Evolutionary conservation across 2,797 vertebrate genomes (phyloP).

Genomic region (Gallinago nigripennis): DNA sequence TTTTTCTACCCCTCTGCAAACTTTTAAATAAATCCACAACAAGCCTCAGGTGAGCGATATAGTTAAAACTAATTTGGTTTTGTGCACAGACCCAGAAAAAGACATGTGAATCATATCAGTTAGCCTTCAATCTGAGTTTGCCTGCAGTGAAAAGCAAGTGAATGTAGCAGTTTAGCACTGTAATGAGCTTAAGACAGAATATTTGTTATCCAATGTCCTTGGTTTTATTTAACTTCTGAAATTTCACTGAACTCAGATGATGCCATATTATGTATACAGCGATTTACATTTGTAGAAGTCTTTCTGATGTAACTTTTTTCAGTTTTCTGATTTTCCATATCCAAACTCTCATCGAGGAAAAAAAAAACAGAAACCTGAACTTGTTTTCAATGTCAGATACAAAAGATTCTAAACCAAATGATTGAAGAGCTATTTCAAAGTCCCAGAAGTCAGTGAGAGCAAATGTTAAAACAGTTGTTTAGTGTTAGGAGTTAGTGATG

Average conservation of each 20-base stretch:
- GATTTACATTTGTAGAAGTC: background rate
- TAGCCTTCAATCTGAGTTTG: background rate
- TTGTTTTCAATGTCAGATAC: background rate
- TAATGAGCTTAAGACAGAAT: background rate
- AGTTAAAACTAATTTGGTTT: background rate
- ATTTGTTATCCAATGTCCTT: background rate
- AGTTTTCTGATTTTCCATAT: background rate
- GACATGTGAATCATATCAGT: background rate
- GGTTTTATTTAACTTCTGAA: background rate
- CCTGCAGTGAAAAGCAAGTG: background rate
- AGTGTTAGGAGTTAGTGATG: background rate
- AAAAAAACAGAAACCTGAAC: background rate
- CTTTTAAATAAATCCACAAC: background rate
- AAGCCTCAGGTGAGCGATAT: background rate
- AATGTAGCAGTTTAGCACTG: background rate
- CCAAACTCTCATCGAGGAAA: background rate
- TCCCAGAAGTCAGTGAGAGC: background rate
- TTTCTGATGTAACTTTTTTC: accelerated
- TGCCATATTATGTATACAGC: background rate
- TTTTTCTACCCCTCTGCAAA: background rate
- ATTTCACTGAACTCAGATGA: background rate
- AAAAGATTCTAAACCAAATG: background rate
- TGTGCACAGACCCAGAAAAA: background rate
- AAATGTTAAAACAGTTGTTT: background rate
- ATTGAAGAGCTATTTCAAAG: background rate